Evolutionary conservation across 2,797 vertebrate species (phyloP).

Genomic region (Coendou prehensilis): DNA sequence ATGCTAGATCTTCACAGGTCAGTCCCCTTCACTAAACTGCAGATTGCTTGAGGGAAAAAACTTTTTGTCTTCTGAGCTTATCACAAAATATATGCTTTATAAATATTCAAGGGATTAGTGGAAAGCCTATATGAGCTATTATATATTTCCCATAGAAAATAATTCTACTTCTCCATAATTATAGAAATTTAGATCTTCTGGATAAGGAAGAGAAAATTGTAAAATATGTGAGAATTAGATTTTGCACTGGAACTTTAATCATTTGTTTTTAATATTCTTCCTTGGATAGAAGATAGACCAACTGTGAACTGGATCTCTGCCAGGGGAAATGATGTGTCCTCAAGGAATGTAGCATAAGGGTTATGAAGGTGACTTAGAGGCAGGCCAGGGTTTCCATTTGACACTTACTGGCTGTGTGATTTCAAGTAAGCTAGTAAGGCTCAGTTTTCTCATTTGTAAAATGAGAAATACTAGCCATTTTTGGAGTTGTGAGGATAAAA

Average conservation of each 20-base stretch:
- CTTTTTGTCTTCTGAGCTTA: constrained; percentile 11
- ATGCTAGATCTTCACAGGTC: neutral
- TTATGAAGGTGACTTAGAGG: neutral
- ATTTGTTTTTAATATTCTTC: constrained; percentile 22
- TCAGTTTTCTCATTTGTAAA: neutral
- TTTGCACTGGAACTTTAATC: constrained; percentile 9
- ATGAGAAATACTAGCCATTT: neutral
- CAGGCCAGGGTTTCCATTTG: neutral
- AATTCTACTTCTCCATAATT: neutral
- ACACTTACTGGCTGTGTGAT: neutral
- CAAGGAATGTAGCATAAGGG: neutral
- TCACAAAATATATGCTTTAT: neutral
- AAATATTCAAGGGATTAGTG: neutral
- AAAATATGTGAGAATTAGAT: constrained; percentile 27
- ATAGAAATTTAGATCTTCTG: neutral
- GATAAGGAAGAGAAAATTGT: neutral
- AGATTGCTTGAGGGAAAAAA: neutral
- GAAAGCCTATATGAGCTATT: neutral
- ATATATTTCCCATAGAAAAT: neutral
- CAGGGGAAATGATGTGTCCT: neutral
- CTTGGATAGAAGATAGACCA: neutral
- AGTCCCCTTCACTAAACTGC: neutral
- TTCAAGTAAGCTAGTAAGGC: neutral
- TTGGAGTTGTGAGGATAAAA: neutral
- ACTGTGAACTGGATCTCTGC: neutral